Base-by-base conservation (phyloP, 1,140 invertebrate genomes). In the Ylistrum balloti region DNA sequence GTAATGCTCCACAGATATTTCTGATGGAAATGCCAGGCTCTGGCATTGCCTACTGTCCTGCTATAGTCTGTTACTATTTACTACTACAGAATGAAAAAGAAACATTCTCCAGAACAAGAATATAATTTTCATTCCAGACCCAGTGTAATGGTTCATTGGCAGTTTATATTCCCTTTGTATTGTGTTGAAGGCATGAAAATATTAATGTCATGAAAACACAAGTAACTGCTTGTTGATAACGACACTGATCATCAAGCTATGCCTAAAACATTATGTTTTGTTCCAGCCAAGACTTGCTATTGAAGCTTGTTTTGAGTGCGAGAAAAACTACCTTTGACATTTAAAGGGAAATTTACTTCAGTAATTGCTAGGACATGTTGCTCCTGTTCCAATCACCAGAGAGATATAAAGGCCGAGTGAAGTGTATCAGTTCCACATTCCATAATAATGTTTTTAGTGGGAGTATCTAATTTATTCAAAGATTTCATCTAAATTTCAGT, bases 401-500 rank as follows among this genome's bases (percentile, higher is more conserved):
- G n/a, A 28, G 56, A n/a, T n/a, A 28, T 74, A 28, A 74, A 74
- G 56, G 11, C 56, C 22, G 56, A 74, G 56, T 17, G 22, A 74
- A 28, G 56, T n/a, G n/a, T 74, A 74, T 9, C 22, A 74, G 56
- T 1, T 28, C 22, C 56, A 74, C 56, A 74, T 74, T 74, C 15
- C 56, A 74, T 28, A 28, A 22, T 74, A 22, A 74, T 74, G n/a
- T 74, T 28, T 74, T 28, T n/a, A 74, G 56, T 28, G n/a, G n/a
- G 56, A 74, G n/a, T n/a, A 74, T 74, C n/a, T 74, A 28, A 28
- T 74, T 74, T 28, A 74, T 74, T 74, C 56, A 0, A 74, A 74
- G 56, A 74, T 74, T 74, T 74, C 56, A n/a, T 74, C 56, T 74
- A 74, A 74, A 74, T 74, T 74, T n/a, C n/a, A 74, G 56, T n/a